Base-by-base conservation (phyloP, 2,797 vertebrate species). In the Sebastes oblongus region DNA sequence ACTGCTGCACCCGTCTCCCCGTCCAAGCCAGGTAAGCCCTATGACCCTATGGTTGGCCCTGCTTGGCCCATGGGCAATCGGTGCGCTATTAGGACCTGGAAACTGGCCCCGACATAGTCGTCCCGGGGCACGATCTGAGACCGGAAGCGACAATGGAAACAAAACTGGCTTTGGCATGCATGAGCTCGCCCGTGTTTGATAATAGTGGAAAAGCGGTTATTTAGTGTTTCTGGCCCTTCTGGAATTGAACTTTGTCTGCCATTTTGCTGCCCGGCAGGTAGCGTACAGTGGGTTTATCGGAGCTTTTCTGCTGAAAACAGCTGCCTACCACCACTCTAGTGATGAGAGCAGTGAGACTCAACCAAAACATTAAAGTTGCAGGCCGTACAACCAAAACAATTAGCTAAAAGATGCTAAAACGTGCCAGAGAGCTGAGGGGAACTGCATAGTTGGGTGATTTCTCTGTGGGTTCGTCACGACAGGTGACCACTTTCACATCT, bases 131-230 rank as follows among this genome's bases (percentile, higher is more conserved):
- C 39, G 39, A 39, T 14, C 36, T 39, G 36, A 39, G 36, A 39
- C 36, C 36, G 2, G 36, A 39, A 39, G 36, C 0, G 13, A 39
- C 13, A 39, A 39, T 39, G 36, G 36, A 39, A 39, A 39, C 13
- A 39, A 42, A 42, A 42, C 39, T 42, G 13, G 39, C 13, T 42
- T 42, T 42, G 39, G 13, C 39, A 42, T 42, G 39, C 39, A 42
- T 42, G 5, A 6, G 39, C 39, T 42, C 13, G 39, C 39, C 39
- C 5, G 39, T 42, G 39, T 42, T 42, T 42, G 39, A 4, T 42
- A 0, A 42, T 50, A 50, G 42, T 50, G 7, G 42, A 46, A 46
- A 16, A 55, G 54, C 22, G 50, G 0, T 0, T 50, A 50, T 30
- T 59, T 18, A 0, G 4, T 65, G 22, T 29, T 54, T 55, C 7